Evolutionary conservation across 2,888 invertebrate genomes (phyloP).

Genomic region (Drosophila colorata): DNA sequence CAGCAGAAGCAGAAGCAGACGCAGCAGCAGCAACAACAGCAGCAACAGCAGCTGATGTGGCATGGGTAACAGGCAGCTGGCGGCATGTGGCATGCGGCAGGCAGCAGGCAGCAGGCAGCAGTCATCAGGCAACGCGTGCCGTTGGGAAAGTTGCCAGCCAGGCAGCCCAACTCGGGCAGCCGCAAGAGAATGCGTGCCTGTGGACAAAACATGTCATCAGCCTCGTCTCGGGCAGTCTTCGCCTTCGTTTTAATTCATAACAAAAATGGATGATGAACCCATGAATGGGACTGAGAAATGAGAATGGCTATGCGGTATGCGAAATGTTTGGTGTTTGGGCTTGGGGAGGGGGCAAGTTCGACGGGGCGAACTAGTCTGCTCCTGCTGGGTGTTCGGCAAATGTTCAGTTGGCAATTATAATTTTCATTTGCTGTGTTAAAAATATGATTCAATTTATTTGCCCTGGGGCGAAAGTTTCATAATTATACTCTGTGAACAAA

Average conservation of each 20-base stretch:
- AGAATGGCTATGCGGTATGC: constrained; percentile 20
- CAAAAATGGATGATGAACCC: constrained; percentile 64
- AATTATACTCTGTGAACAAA: constrained; percentile 16
- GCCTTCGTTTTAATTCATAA: constrained; percentile 74
- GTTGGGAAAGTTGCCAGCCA: constrained; percentile 78
- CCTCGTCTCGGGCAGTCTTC: constrained; percentile 62
- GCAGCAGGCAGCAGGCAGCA: constrained; percentile 12
- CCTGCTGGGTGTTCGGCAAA: constrained; percentile 39
- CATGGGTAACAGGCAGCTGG: constrained; percentile 5
- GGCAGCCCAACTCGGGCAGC: constrained; percentile 20
- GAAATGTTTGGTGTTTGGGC: background rate
- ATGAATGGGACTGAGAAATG: constrained; percentile 58
- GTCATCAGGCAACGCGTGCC: constrained; percentile 70
- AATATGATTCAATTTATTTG: constrained; percentile 76
- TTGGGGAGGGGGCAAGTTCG: no score
- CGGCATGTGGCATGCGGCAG: constrained; percentile 4
- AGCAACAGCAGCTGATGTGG: constrained; percentile 27
- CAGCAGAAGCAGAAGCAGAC: constrained; percentile 26
- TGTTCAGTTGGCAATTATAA: constrained; percentile 78
- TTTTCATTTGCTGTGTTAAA: constrained; percentile 73
- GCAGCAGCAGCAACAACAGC: constrained; percentile 36
- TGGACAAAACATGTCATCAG: constrained; percentile 81
- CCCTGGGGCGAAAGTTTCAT: constrained; percentile 38
- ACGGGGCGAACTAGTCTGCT: background rate
- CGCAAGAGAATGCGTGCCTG: constrained; percentile 79